Percentiles rank a stretch among this genome's conserved stretches.
Evolutionary conservation across 1,140 invertebrate species (phyloP).

Genomic region (Onthophagus taurus): DNA sequence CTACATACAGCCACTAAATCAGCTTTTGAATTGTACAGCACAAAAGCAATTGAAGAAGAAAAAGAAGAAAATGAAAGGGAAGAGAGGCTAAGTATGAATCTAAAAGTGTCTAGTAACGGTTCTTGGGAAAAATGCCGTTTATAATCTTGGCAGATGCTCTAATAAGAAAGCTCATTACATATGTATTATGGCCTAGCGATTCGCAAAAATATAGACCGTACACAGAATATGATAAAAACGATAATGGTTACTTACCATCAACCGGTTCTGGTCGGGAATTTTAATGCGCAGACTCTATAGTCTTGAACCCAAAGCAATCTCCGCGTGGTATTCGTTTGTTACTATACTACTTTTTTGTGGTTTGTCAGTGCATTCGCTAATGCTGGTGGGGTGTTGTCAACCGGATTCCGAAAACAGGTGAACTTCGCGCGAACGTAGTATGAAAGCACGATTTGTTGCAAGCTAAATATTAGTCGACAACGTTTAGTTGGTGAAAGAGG

Average conservation of each 20-base stretch:
- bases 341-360: no score
- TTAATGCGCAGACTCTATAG: no score
- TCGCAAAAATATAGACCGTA: conserved; percentile 19
- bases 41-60: conserved; percentile 8
- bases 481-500: no score
- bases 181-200: conserved; percentile 29
- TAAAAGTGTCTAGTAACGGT: conserved; percentile 22
- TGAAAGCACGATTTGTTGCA: no score
- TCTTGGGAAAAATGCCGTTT: conserved; percentile 25
- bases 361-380: no score
- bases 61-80: conserved; percentile 10
- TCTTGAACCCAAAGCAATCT: no score
- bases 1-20: conserved; percentile 13
- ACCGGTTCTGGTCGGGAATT: no score
- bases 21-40: conserved; percentile 5
- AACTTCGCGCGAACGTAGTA: no score
- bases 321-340: no score
- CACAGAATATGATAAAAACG: conserved; percentile 24
- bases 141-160: conserved; percentile 11
- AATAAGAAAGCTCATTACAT: conserved; percentile 5
- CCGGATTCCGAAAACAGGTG: no score
- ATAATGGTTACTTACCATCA: conserved; percentile 25
- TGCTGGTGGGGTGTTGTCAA: no score
- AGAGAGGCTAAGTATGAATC: conserved; percentile 13
- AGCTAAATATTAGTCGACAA: no score